Conservation (phyloP, 2,113 vertebrate genomes). For the Zapus hudsonius region DNA sequence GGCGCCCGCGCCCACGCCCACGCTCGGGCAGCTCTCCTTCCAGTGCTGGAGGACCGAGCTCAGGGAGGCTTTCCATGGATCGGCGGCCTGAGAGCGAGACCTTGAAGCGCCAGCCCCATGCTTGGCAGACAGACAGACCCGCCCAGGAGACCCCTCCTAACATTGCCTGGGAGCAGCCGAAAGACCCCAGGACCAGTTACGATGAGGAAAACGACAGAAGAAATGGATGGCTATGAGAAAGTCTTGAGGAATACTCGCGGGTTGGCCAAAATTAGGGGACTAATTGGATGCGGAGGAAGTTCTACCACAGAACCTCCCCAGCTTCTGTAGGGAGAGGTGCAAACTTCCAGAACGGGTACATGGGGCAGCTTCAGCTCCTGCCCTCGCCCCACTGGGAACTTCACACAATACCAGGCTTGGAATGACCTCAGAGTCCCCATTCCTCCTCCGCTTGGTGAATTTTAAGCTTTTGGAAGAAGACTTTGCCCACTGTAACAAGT, state of each 20-base stretch:
- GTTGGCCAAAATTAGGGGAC: background rate
- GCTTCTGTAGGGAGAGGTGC: background rate
- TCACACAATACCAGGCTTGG: background rate
- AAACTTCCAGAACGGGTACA: constrained; percentile 11
- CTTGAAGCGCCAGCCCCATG: background rate
- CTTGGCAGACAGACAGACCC: background rate
- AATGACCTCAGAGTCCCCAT: background rate
- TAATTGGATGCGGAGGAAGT: background rate
- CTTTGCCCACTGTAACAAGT: background rate
- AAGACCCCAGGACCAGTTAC: background rate
- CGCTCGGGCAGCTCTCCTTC: too few species aligned
- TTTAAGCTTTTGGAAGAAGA: constrained; percentile 25
- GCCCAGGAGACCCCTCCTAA: background rate
- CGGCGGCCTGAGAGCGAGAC: background rate
- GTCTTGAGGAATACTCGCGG: rapidly evolving
- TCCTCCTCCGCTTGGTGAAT: background rate
- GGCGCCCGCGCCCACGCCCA: too few species aligned
- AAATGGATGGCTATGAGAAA: background rate
- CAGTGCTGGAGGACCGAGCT: too few species aligned
- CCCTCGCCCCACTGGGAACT: constrained; percentile 17
- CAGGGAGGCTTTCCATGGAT: background rate
- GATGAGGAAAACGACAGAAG: background rate
- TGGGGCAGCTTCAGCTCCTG: background rate
- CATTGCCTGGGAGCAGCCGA: background rate
- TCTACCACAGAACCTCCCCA: background rate